phyloP scores from a whole-genome alignment of 2,113 vertebrate genomes.

The Lutjanus erythropterus region DNA sequence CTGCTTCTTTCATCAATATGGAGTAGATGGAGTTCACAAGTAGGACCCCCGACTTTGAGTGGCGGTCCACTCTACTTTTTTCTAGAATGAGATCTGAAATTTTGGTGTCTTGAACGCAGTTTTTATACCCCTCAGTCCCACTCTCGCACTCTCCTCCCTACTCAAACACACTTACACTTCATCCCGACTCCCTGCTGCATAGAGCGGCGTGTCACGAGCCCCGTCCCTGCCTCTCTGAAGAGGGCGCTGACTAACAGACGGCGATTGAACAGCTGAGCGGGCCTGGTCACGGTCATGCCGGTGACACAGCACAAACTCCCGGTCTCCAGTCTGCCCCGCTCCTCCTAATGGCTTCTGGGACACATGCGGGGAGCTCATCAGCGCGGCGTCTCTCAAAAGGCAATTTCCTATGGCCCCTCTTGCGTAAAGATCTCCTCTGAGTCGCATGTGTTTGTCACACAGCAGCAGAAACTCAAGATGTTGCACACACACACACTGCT shows the following conservation, averaged over 20 bases:
- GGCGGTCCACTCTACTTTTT: too few relatives aligned
- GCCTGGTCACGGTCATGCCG: conserved; percentile 26
- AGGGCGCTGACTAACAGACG: conserved; percentile 56
- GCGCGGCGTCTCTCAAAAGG: conserved; percentile 68
- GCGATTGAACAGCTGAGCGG: conserved; percentile 48
- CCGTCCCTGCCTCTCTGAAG: conserved; percentile 26
- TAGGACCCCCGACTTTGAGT: too few relatives aligned
- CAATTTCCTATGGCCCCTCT: conserved; percentile 72
- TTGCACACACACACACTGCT: conserved; percentile 42
- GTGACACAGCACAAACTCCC: conserved; percentile 60
- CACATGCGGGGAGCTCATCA: conserved; percentile 75
- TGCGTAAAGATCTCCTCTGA: conserved; percentile 69
- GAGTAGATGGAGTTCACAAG: too few relatives aligned
- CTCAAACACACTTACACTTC: not conserved
- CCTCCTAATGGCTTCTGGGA: conserved; percentile 72
- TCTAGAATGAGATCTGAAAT: too few relatives aligned
- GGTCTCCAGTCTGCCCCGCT: conserved; percentile 29
- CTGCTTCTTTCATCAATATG: too few relatives aligned
- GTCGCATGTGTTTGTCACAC: conserved; percentile 64
- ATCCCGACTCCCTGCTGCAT: conserved; percentile 18
- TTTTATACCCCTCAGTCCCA: not conserved
- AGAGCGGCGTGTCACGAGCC: not conserved
- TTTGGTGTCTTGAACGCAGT: too few relatives aligned
- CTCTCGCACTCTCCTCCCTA: not conserved
- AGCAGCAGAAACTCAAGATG: conserved; percentile 50